Evolutionary conservation across 2,797 vertebrate species (phyloP), one percentile per base, ranked within the genome.

Genomic region (Silurus lanzhouensis): DNA sequence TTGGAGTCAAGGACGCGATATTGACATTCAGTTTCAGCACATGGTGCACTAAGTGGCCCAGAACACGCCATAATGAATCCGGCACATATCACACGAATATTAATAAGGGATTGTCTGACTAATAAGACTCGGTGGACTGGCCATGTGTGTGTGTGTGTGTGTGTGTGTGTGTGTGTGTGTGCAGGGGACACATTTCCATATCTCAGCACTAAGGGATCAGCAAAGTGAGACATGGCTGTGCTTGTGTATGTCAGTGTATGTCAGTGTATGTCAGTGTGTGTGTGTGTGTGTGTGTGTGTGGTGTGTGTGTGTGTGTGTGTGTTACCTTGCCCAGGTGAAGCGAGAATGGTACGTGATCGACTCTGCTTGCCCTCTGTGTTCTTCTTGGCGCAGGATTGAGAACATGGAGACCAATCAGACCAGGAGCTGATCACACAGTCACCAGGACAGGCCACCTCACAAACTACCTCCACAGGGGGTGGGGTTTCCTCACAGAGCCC

Each of bases 361-460:
- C 95, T 98, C 85, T 99, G 97, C 67, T 91, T 95, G 55, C 98
- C 98, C 89, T 97, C 97, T 0, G 95, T 89, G 0, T 91, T 96
- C 89, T 95, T 98, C 86, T 91, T 94, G 86, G 96, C 94, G 86
- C 98, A 99, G 79, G 96, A 97, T 86, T 96, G 96, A 68, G 98
- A 98, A 89, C 98, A 99, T 0, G 93, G 57, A 0, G 97, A 97
- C 98, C 98, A 99, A 0, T 81, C 75, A 0, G 96, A 96, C 98
- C 98, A 99, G 80, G 96, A 92, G 0, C 94, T 95, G 25, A 97
- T 84, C 78, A 98, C 96, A 71, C 98, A 99, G 88, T 99, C 98
- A 85, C 91, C 93, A 0, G 94, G 92, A 90, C 98, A 99, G 1
- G 96, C 92, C 83, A 97, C 93, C 86, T 97, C 95, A 84, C 98